Evolutionary conservation across 2,888 invertebrate genomes (phyloP), one percentile per base, ranked within the genome.

Genomic region (Mythimna pallens): DNA sequence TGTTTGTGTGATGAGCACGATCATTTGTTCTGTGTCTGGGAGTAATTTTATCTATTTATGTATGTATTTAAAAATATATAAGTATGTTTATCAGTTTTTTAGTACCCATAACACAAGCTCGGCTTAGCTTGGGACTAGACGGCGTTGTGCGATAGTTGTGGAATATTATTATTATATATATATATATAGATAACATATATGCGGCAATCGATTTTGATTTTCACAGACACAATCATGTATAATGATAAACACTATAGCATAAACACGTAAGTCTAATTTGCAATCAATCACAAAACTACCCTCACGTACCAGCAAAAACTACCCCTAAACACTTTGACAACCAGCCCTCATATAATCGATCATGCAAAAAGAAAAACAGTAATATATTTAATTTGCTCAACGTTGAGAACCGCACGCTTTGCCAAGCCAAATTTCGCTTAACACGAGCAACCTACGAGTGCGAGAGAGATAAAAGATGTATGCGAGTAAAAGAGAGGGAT

Each of bases 391-490:
- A 85, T 85, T 83, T 85, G 69, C 55, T 66, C 86, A 89, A 83
- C 86, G 92, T 95, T 95, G 94, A 91, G 94, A 92, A 91, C 78
- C 95, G 67, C 86, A 87, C 88, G 87, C 84, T 86, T 89, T 90
- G 91, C 91, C 87, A 92, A 93, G 95, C 95, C 95, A 94, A 95
- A 96, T 92, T 95, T 95, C 92, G 93, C 91, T 91, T 89, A 91
- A 89, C 91, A 91, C 89, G 89, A 89, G 89, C 88, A 89, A 85
- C 87, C 88, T 88, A 86, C 82, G 86, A 74, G 94, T 65, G 90
- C 63, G 92, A 94, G 73, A 14, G 92, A 81, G 92, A 93, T 71
- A 73, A 80, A 63, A 73, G 52, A 86, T 75, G 65, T 54, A 47
- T 67, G 82, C 0, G 93, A 12, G 30, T 58, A 89, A 94, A 64